These are phyloP conservation scores for Adela reaumurella DNA, from an alignment of 2,888 invertebrate genomes.

Conservation along the genomic window DNA sequence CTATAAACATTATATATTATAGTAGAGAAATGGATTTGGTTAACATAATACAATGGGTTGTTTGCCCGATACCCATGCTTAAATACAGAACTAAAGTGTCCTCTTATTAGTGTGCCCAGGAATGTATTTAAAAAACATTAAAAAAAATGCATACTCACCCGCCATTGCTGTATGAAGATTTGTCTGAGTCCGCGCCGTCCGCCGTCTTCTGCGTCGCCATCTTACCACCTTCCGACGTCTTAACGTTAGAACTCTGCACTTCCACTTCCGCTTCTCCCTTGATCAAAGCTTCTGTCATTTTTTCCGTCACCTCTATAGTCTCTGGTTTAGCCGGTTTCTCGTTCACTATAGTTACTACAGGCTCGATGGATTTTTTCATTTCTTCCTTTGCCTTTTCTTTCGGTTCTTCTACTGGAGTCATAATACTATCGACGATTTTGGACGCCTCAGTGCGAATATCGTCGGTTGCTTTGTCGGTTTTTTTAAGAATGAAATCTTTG, in stretches of 20 bases:
- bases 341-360: constrained; percentile 39
- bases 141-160: constrained; percentile 28
- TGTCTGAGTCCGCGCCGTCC: constrained; percentile 34
- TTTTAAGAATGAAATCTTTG: constrained; percentile 20
- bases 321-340: constrained; percentile 29
- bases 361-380: constrained; percentile 28
- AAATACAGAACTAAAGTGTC: too few relatives aligned
- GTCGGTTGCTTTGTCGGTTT: constrained; percentile 22
- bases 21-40: too few relatives aligned
- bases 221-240: constrained; percentile 30
- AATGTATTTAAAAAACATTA: too few relatives aligned
- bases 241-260: constrained; percentile 56
- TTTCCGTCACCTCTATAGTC: constrained; percentile 22
- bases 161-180: constrained; percentile 41
- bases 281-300: constrained; percentile 43
- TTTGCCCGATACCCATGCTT: too few relatives aligned
- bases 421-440: constrained; percentile 43
- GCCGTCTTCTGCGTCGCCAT: constrained; percentile 23
- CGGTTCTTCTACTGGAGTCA: constrained; percentile 45
- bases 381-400: constrained; percentile 20
- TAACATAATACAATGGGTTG: too few relatives aligned
- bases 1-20: too few relatives aligned
- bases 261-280: constrained; percentile 59
- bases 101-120: too few relatives aligned
- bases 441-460: constrained; percentile 37